Evolutionary conservation across 2,113 vertebrate genomes (phyloP), one percentile per base, ranked within the genome.

Genomic region (Progne subis): DNA sequence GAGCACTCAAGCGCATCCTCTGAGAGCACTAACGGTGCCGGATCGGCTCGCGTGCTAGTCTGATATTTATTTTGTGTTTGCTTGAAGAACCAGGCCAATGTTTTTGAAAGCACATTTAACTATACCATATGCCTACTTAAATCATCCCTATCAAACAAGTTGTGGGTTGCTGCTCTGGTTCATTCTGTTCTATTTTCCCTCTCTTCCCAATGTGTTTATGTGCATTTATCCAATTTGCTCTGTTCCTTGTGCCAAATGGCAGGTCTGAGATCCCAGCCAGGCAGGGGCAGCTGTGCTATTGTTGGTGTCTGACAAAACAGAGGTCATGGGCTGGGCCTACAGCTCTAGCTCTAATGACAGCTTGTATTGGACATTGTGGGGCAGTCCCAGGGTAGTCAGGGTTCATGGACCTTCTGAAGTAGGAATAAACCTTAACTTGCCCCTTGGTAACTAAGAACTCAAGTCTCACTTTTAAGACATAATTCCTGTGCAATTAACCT

Each of bases 71-170:
- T 95, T 97, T 49, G 43, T 96, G 96, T 97, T 97, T 98, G 96
- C 97, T 90, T 92, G 83, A 96, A 97, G 92, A 97, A 96, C 96
- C 44, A 79, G 97, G 97, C 97, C 98, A 98, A 98, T 98, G 97
- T 98, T 98, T 98, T 92, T 95, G 96, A 97, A 98, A 98, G 97
- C 97, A 95, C 92, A 95, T 98, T 97, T 97, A 97, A 98, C 97
- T 98, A 97, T 97, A 97, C 97, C 98, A 98, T 98, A 98, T 98
- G 98, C 98, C 98, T 98, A 75, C 96, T 97, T 96, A 98, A 98
- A 98, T 98, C 94, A 97, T 97, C 94, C 93, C 93, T 91, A 97
- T 98, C 97, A 97, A 96, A 97, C 97, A 98, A 98, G 95, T 97
- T 97, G 96, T 96, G 98, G 94, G 96, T 97, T 97, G 89, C 96